Conservation (phyloP, 2,113 vertebrate genomes). For the Pterophyllum scalare region DNA sequence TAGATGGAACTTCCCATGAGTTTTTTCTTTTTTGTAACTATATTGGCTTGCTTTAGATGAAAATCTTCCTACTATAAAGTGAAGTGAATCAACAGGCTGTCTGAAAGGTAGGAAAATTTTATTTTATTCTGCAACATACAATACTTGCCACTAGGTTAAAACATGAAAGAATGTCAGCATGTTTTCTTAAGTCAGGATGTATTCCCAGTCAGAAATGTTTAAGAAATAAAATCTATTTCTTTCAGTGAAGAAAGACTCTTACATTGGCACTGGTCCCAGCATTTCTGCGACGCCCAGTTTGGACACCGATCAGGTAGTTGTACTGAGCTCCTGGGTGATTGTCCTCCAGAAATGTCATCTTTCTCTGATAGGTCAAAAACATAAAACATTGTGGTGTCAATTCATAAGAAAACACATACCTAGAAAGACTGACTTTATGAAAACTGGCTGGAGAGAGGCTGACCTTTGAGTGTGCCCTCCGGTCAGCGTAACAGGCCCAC, state of each 20-base stretch:
- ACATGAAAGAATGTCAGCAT: not conserved
- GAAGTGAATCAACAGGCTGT: not conserved
- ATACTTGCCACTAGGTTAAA: not conserved
- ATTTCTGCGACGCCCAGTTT: conserved; percentile 82
- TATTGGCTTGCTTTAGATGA: not conserved
- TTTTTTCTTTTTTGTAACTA: not conserved
- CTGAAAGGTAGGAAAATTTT: not conserved
- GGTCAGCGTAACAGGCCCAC: conserved; percentile 85
- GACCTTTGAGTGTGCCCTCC: conserved; percentile 80
- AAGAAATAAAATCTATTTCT: not conserved
- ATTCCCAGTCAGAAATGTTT: no score
- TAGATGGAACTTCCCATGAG: not conserved
- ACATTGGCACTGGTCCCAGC: conserved; percentile 85
- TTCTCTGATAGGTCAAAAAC: conserved; percentile 75
- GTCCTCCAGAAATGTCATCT: conserved; percentile 84
- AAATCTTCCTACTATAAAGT: not conserved
- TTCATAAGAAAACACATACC: not conserved
- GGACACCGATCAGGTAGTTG: conserved; percentile 83
- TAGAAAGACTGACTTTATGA: not conserved
- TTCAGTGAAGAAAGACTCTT: conserved; percentile 11
- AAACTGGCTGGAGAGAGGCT: not conserved
- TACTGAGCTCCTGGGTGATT: conserved; percentile 79
- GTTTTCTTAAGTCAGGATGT: not conserved
- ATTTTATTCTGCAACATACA: not conserved
- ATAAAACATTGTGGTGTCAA: not conserved